These are phyloP conservation scores for Tribolium castaneum DNA, from an alignment of 1,140 invertebrate species.

Conservation along the genomic window DNA sequence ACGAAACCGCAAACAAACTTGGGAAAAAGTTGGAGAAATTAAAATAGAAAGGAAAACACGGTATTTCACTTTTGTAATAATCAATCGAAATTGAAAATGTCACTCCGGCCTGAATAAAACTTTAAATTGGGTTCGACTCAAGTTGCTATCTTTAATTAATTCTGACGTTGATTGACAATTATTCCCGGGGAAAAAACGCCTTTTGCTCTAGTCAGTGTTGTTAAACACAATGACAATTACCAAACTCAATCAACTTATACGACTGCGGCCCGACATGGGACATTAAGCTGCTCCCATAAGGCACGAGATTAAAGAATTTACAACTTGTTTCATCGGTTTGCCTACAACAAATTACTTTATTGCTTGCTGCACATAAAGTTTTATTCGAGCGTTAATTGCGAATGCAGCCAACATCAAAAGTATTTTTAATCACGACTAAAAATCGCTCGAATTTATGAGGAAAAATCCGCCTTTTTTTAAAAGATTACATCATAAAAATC, in stretches of 20 bases:
- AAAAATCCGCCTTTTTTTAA: constrained; percentile 13
- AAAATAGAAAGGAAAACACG: constrained; percentile 27
- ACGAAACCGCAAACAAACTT: constrained; percentile 25
- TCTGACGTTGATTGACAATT: neutral
- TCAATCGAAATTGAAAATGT: constrained; percentile 39
- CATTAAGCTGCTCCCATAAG: constrained; percentile 41
- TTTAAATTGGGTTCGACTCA: constrained; percentile 1
- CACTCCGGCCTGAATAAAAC: constrained; percentile 1
- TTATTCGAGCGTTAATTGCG: neutral
- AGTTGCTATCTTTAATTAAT: constrained; percentile 16
- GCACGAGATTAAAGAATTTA: constrained; percentile 46
- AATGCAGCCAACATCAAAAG: constrained; percentile 8
- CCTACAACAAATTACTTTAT: constrained; percentile 42
- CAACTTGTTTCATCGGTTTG: constrained; percentile 38
- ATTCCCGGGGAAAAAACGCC: neutral
- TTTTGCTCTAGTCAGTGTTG: neutral
- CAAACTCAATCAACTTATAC: constrained; percentile 48
- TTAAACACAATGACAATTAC: constrained; percentile 42
- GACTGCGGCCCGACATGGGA: constrained; percentile 41
- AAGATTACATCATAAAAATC: constrained; percentile 27
- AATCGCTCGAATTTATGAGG: neutral
- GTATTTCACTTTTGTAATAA: constrained; percentile 40
- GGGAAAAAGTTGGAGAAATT: constrained; percentile 34
- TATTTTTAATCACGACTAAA: neutral
- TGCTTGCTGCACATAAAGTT: neutral